Evolutionary conservation across 2,113 vertebrate genomes (phyloP).

Genomic region (Oreotrochilus melanogaster): DNA sequence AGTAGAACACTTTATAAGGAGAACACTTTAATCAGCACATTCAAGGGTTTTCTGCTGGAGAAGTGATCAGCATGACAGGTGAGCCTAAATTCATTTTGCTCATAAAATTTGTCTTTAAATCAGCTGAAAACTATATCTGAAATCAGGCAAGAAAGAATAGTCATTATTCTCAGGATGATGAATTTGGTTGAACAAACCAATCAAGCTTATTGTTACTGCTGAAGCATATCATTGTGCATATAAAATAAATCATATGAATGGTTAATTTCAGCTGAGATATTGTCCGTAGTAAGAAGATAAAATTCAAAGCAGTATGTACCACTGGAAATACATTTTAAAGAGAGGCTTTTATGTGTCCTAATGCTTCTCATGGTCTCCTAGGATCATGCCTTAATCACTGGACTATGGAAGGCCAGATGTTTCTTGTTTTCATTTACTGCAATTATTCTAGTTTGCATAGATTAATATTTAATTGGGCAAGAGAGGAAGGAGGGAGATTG

Average conservation of each 20-base stretch:
- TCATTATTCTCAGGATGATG: neutral
- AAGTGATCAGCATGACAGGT: neutral
- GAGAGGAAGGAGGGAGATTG: neutral
- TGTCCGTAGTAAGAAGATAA: neutral
- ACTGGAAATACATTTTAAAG: neutral
- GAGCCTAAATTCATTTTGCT: neutral
- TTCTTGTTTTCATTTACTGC: neutral
- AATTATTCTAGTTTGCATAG: neutral
- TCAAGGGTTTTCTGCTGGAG: neutral
- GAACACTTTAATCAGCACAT: neutral
- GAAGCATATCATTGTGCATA: neutral
- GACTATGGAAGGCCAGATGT: neutral
- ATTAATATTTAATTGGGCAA: neutral
- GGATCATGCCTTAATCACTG: neutral
- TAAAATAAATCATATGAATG: neutral
- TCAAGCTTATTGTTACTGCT: slow-evolving; percentile 23
- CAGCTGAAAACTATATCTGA: neutral
- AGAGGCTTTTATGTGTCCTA: neutral
- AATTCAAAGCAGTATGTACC: neutral
- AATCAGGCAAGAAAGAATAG: neutral
- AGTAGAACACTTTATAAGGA: neutral
- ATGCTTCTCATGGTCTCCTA: neutral
- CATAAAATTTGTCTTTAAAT: neutral
- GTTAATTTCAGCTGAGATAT: neutral
- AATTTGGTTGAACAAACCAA: neutral